Conservation (phyloP, 2,113 vertebrate species). For the Lutjanus erythropterus region DNA sequence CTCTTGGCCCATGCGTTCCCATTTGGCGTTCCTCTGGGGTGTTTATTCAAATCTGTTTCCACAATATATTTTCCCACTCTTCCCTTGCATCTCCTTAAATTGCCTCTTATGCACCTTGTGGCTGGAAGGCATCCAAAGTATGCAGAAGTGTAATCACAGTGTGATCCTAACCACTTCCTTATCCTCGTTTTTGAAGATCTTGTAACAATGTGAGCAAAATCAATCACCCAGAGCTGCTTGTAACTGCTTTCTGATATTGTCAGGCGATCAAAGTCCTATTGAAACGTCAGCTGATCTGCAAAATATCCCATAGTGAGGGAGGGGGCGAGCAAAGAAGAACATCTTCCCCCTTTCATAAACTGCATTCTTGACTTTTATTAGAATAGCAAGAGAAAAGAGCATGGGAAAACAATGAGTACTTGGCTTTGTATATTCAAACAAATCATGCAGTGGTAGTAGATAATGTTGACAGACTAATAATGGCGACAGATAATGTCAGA, state of each 20-base stretch:
- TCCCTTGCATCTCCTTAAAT: constrained; percentile 62
- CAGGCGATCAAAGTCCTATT: constrained; percentile 44
- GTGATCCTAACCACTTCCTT: constrained; percentile 71
- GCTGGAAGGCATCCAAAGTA: constrained; percentile 76
- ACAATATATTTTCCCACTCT: constrained; percentile 53
- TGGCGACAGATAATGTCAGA: constrained; percentile 47
- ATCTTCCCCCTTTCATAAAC: constrained; percentile 26
- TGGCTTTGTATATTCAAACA: constrained; percentile 29
- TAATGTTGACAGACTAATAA: constrained; percentile 68
- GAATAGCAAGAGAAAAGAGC: constrained; percentile 25
- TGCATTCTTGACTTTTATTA: constrained; percentile 41
- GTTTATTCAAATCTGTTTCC: constrained; percentile 70
- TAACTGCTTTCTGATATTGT: constrained; percentile 40
- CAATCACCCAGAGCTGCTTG: constrained; percentile 65
- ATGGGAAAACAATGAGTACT: constrained; percentile 51
- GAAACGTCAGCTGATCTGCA: constrained; percentile 26
- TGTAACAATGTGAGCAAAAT: constrained; percentile 70
- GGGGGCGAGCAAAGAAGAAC: not conserved
- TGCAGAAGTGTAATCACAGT: constrained; percentile 72
- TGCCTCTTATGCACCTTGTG: constrained; percentile 73
- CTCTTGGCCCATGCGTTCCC: constrained; percentile 38
- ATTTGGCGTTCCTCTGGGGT: constrained; percentile 45
- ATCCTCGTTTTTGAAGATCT: constrained; percentile 65
- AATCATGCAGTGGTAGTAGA: constrained; percentile 42
- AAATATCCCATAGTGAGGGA: constrained; percentile 18